phyloP scores from a whole-genome alignment of 2,113 vertebrate genomes.

The Microtus oregoni region DNA sequence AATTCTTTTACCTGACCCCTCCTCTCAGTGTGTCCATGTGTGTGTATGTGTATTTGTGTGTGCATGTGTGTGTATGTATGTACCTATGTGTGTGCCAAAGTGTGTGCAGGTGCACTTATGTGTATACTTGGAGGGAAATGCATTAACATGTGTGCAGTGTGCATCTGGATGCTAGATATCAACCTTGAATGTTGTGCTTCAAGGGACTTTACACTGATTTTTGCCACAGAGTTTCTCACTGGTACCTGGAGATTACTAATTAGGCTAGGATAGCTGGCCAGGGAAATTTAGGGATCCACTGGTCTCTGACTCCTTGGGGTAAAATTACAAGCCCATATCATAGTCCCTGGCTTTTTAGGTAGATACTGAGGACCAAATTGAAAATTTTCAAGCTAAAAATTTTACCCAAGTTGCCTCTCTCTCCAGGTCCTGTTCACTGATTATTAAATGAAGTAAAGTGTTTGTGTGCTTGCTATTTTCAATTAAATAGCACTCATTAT shows the following conservation, averaged over 20 bases:
- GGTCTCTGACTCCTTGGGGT: too few relatives aligned
- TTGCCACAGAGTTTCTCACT: background rate
- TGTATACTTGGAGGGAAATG: background rate
- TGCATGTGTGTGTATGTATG: background rate
- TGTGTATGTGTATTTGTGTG: background rate
- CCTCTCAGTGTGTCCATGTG: background rate
- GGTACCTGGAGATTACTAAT: background rate
- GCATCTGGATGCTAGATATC: background rate
- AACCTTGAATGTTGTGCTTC: background rate
- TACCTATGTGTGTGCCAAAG: background rate
- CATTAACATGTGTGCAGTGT: background rate
- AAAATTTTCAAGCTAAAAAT: background rate
- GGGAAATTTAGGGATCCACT: background rate
- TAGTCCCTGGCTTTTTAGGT: background rate
- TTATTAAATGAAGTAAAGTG: background rate
- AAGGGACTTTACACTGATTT: background rate
- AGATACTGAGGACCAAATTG: background rate
- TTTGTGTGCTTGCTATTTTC: background rate
- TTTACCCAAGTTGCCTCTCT: background rate
- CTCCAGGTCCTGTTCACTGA: background rate
- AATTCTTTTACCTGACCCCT: background rate
- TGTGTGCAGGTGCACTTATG: background rate
- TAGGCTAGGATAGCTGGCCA: background rate
- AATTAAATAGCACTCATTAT: background rate
- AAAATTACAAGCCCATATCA: background rate